These are phyloP conservation scores for Gavia stellata DNA, from an alignment of 2,113 vertebrate species.

Conservation along the genomic window DNA sequence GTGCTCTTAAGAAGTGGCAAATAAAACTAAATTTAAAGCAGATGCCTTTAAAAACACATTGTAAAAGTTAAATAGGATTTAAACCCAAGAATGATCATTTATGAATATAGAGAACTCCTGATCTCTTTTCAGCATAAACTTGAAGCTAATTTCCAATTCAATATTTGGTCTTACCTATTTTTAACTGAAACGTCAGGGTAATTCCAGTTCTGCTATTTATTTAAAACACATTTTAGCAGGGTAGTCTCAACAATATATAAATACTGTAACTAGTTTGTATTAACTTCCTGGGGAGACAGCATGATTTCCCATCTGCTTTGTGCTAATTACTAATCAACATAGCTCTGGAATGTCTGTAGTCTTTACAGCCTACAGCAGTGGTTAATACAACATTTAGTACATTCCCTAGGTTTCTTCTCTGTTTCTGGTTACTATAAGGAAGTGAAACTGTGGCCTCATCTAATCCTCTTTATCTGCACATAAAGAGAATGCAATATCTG, in stretches of 20 bases:
- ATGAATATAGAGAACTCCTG: background rate
- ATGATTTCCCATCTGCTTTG: conserved; percentile 71
- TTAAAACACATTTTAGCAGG: conserved; percentile 64
- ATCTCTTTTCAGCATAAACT: conserved; percentile 25
- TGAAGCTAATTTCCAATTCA: conserved; percentile 33
- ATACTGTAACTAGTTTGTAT: conserved; percentile 63
- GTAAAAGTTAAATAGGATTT: background rate
- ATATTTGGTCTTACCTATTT: conserved; percentile 39
- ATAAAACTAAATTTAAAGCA: background rate
- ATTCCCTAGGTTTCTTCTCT: background rate
- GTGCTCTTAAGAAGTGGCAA: background rate
- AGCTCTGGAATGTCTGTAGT: conserved; percentile 47
- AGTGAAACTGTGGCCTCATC: background rate
- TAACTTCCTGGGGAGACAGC: conserved; percentile 66
- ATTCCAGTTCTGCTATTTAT: conserved; percentile 62
- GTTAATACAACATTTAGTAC: background rate
- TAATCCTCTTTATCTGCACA: background rate
- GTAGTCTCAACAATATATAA: conserved; percentile 65
- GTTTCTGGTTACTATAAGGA: background rate
- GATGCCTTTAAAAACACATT: background rate
- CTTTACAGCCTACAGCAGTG: conserved; percentile 22
- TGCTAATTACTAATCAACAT: conserved; percentile 68
- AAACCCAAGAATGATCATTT: background rate
- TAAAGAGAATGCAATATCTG: background rate
- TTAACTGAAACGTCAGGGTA: conserved; percentile 61